A percentile compares a stretch with the other conserved stretches of the same genome.
Evolutionary conservation across 1,140 invertebrate genomes (phyloP).

Genomic region (Drosophila erecta): DNA sequence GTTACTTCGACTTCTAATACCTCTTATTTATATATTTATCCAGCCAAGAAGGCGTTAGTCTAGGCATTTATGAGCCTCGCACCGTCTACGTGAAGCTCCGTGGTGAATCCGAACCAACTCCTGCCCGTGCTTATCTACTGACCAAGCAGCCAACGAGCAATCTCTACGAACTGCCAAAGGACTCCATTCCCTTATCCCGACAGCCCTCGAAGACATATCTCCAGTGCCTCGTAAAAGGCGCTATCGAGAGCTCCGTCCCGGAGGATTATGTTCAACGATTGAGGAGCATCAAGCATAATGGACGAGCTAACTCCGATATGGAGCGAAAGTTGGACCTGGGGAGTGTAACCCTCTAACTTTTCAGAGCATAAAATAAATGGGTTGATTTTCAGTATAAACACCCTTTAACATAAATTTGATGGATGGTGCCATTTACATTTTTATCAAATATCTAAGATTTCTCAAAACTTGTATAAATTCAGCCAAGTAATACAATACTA

Average conservation of each 20-base stretch:
- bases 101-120: conserved; percentile 7
- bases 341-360: conserved; percentile 10
- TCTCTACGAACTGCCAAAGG: conserved; percentile 33
- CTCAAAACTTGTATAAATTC: no score
- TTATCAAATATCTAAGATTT: no score
- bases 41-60: conserved; percentile 69
- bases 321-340: conserved; percentile 52
- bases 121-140: conserved; percentile 61
- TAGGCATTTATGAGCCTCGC: conserved; percentile 47
- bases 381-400: no score
- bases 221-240: conserved; percentile 71
- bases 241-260: conserved; percentile 66
- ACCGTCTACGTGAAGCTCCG: conserved; percentile 50
- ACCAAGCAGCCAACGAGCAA: conserved; percentile 55
- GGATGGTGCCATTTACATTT: no score
- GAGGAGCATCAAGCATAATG: conserved; percentile 65
- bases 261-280: conserved; percentile 56
- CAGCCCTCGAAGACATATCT: conserved; percentile 77
- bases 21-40: background rate
- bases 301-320: conserved; percentile 20
- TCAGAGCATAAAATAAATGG: background rate
- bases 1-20: no score
- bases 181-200: conserved; percentile 26
- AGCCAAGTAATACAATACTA: no score
- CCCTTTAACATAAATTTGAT: no score